phyloP scores from a whole-genome alignment of 2,113 vertebrate species.

The Corythaixoides concolor region DNA sequence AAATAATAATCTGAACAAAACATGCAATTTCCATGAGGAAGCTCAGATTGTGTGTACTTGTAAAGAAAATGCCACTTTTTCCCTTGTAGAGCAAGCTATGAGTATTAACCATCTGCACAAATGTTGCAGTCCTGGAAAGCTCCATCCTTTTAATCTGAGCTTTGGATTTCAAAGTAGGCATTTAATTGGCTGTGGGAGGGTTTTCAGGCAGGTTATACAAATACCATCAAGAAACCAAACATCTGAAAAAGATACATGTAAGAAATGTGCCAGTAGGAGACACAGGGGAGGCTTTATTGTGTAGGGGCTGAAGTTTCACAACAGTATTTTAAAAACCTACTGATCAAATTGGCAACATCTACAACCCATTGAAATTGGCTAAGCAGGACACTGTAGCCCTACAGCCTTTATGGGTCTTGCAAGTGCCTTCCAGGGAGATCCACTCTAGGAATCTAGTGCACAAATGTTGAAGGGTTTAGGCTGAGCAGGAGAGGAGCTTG shows the following conservation, averaged over 20 bases:
- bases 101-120: conserved; percentile 19
- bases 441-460: not conserved
- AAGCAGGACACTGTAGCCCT: not conserved
- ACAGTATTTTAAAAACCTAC: not conserved
- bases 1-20: conserved; percentile 22
- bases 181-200: not conserved
- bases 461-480: not conserved
- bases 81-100: not conserved
- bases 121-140: not conserved
- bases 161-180: not conserved
- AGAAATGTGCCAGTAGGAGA: not conserved
- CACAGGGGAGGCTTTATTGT: not conserved
- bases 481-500: not conserved
- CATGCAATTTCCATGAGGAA: conserved; percentile 35
- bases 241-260: not conserved
- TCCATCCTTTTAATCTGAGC: conserved; percentile 18
- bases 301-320: not conserved
- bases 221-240: conserved; percentile 20
- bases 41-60: not conserved
- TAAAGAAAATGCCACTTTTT: conserved; percentile 20
- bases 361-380: not conserved
- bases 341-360: not conserved
- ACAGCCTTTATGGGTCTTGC: not conserved
- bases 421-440: not conserved
- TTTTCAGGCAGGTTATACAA: conserved; percentile 44